A percentile compares a stretch with the other conserved stretches of the same genome.
These are phyloP conservation scores for Pelodiscus sinensis DNA, from an alignment of 2,113 vertebrate species.

Conservation along the genomic window DNA sequence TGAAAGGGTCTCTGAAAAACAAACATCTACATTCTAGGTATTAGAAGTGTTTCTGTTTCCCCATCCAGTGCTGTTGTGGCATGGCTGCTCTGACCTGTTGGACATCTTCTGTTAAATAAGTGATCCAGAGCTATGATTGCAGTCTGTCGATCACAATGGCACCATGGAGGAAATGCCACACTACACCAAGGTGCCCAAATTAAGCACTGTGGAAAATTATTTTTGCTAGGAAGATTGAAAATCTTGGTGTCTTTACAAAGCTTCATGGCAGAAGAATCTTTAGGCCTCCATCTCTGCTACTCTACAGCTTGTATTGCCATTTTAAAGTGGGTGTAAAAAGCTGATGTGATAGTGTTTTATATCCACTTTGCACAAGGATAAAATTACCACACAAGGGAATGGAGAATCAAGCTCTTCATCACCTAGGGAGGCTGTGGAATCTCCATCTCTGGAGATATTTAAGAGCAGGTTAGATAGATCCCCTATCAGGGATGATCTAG, in stretches of 20 bases:
- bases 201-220: background rate
- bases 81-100: too few relatives aligned
- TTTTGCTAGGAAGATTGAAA: background rate
- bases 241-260: slow-evolving; percentile 9
- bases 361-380: background rate
- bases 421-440: too few relatives aligned
- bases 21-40: background rate
- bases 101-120: background rate
- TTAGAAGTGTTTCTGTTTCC: background rate
- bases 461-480: too few relatives aligned
- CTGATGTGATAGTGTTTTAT: background rate
- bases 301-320: background rate
- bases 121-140: background rate
- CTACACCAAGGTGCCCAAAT: background rate
- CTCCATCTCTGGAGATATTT: too few relatives aligned
- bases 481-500: too few relatives aligned
- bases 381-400: background rate
- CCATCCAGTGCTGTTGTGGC: background rate
- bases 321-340: background rate
- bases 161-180: background rate
- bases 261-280: background rate
- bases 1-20: background rate
- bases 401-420: background rate
- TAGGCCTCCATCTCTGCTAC: background rate
- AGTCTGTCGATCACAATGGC: background rate